These are phyloP conservation scores for Caenorhabditis zanzibari DNA, from an alignment of 2,888 invertebrate genomes.

Conservation along the genomic window DNA sequence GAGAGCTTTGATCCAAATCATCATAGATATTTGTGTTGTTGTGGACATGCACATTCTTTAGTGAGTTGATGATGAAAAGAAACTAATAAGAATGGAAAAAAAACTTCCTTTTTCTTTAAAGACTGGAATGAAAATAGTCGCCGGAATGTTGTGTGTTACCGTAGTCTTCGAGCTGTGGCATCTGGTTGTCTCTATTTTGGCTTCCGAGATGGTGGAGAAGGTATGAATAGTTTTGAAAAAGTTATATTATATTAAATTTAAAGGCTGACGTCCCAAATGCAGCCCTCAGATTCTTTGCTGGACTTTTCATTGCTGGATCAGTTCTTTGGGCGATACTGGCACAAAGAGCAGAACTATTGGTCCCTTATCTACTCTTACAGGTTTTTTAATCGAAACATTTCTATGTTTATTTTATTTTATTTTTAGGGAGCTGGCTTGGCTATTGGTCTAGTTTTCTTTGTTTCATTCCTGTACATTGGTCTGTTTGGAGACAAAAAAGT, in stretches of 20 bases:
- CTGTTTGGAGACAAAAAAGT: conserved; percentile 69
- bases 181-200: conserved; percentile 61
- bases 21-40: conserved; percentile 73
- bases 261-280: conserved; percentile 55
- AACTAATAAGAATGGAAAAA: neutral
- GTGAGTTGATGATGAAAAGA: conserved; percentile 40
- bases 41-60: conserved; percentile 71
- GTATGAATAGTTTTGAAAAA: neutral
- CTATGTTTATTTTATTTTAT: too few relatives aligned
- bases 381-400: conserved; percentile 14
- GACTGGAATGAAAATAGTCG: conserved; percentile 78
- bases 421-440: conserved; percentile 74
- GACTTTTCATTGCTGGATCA: conserved; percentile 67
- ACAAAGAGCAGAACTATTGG: conserved; percentile 73
- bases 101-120: conserved; percentile 28
- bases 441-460: conserved; percentile 74
- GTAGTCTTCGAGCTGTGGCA: conserved; percentile 78
- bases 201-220: conserved; percentile 49
- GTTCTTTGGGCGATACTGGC: conserved; percentile 73
- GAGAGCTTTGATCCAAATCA: conserved; percentile 73
- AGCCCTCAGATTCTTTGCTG: conserved; percentile 72
- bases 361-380: conserved; percentile 77
- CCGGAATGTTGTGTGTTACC: conserved; percentile 75
- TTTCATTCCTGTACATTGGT: conserved; percentile 77
- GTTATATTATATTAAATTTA: neutral